Percentiles rank a stretch among this genome's conserved stretches.
phyloP scores from a whole-genome alignment of 2,113 vertebrate genomes.

The Podilymbus podiceps region DNA sequence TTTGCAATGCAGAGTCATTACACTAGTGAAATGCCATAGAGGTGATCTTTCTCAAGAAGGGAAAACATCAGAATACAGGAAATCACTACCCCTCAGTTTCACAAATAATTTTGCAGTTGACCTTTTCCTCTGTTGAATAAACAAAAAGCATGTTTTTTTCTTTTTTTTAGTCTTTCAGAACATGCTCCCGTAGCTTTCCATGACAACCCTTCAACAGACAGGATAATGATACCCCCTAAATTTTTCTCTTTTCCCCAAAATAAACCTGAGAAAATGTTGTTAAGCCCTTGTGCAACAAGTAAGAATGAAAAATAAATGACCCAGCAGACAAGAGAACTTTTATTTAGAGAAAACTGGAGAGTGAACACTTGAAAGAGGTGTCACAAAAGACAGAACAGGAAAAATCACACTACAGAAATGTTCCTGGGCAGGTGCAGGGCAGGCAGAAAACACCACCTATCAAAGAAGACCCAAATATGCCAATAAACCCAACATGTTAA shows the following conservation, averaged over 20 bases:
- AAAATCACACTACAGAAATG: background rate
- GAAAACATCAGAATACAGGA: background rate
- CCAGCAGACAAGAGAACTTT: background rate
- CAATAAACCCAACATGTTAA: background rate
- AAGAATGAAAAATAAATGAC: background rate
- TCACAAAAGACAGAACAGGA: background rate
- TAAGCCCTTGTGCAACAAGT: background rate
- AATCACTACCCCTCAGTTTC: background rate
- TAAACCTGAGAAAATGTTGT: background rate
- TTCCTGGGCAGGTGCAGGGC: background rate
- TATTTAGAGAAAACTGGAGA: background rate
- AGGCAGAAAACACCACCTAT: background rate
- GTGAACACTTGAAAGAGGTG: background rate
- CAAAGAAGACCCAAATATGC: background rate
- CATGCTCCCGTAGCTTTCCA: background rate
- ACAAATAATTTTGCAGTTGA: background rate
- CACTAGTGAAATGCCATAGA: background rate
- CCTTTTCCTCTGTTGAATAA: background rate
- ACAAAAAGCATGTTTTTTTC: background rate
- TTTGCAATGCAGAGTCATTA: background rate
- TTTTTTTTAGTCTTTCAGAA: background rate
- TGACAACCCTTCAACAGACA: background rate
- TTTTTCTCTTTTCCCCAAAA: background rate
- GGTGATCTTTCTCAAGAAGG: background rate
- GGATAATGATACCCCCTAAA: fast-evolving